Percentiles rank a stretch among this genome's conserved stretches.
phyloP scores from a whole-genome alignment of 2,797 vertebrate genomes.

The Ataeniobius toweri region DNA sequence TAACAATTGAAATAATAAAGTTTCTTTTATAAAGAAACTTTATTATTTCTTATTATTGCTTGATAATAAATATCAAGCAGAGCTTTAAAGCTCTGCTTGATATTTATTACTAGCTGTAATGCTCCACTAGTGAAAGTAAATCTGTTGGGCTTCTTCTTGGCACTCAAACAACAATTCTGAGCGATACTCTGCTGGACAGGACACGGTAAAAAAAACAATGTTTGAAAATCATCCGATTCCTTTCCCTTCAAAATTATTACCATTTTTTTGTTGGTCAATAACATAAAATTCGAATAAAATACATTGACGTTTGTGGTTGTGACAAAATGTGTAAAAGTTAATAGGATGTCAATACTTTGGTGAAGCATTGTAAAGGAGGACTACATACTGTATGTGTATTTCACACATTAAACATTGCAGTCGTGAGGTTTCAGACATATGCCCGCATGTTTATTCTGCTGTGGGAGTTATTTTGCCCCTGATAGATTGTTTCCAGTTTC shows the following conservation, averaged over 20 bases:
- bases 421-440: not conserved
- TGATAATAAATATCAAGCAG: no score
- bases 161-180: no score
- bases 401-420: not conserved
- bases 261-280: not conserved
- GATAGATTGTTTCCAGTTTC: conserved; percentile 35
- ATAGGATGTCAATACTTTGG: not conserved
- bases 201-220: no score
- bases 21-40: no score
- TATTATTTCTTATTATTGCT: no score
- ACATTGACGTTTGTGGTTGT: not conserved
- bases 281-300: not conserved
- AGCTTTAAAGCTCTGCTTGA: no score
- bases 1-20: no score
- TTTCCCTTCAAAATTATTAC: not conserved
- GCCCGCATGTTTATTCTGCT: not conserved
- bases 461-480: not conserved
- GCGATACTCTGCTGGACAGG: no score
- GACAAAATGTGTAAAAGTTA: not conserved
- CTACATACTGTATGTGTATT: not conserved
- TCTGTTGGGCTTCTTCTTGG: no score
- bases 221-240: not conserved
- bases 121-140: no score
- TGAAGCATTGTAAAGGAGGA: no score
- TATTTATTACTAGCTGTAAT: no score